A percentile compares a stretch with the other conserved stretches of the same genome.
These are phyloP conservation scores for Corticium candelabrum DNA, from an alignment of 37 sponge, comb jelly and placozoan species.

Conservation along the genomic window DNA sequence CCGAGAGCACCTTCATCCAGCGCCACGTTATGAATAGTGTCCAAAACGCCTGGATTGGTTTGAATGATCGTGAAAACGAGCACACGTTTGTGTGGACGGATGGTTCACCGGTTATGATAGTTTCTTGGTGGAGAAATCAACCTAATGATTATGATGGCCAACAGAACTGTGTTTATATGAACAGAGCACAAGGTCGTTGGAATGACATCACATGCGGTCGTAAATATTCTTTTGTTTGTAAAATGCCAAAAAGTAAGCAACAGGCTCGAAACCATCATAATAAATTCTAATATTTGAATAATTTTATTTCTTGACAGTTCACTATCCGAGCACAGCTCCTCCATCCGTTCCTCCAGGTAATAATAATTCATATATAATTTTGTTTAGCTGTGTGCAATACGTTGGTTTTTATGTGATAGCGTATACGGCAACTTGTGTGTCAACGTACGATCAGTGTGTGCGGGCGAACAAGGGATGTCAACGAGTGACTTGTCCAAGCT, in stretches of 20 bases:
- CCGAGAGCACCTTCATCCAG: background rate
- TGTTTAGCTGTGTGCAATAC: no score
- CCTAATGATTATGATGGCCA: background rate
- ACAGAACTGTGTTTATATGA: background rate
- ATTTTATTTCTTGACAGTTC: background rate
- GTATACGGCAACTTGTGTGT: no score
- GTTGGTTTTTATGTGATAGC: no score
- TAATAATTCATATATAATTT: no score
- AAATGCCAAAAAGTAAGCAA: constrained; percentile 2
- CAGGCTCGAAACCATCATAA: no score
- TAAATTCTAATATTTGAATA: background rate
- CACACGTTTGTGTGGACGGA: background rate
- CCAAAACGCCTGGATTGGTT: background rate
- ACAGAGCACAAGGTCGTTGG: background rate
- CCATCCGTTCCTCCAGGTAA: background rate
- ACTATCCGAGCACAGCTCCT: background rate
- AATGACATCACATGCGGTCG: background rate
- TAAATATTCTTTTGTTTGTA: background rate
- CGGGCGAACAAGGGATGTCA: no score
- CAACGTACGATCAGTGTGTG: no score
- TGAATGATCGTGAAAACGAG: background rate
- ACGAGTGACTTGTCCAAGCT: no score
- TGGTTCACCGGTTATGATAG: background rate
- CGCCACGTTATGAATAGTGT: background rate
- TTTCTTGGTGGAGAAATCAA: background rate